Evolutionary conservation across 2,113 vertebrate species (phyloP).

Genomic region (Tretioscincus oriximinensis): DNA sequence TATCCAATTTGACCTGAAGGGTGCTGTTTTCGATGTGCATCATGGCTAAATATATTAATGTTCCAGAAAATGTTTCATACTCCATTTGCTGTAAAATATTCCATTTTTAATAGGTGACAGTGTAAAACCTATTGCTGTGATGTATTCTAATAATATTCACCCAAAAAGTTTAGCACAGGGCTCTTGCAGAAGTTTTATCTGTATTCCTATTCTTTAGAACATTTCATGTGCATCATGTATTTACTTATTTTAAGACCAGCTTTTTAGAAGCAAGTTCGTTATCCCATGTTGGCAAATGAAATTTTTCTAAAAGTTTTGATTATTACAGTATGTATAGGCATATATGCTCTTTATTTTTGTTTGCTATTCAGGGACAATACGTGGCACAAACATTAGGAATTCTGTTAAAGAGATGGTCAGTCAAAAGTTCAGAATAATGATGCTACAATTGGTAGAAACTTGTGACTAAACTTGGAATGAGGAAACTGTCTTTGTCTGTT

Average conservation of each 20-base stretch:
- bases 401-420: no score
- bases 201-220: not conserved
- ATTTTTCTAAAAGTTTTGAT: not conserved
- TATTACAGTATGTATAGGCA: no score
- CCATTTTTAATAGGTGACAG: conserved; percentile 28
- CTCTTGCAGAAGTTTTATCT: conserved; percentile 4
- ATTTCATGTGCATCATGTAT: not conserved
- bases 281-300: not conserved
- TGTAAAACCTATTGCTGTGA: conserved; percentile 15
- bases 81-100: conserved; percentile 40
- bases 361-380: no score
- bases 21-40: conserved; percentile 29
- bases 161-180: not conserved
- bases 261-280: not conserved
- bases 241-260: not conserved
- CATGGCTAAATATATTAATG: conserved; percentile 54
- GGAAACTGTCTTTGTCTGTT: no score
- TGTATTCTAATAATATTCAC: not conserved
- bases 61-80: conserved; percentile 29
- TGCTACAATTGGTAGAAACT: no score
- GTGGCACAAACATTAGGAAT: no score
- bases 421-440: no score
- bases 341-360: not conserved
- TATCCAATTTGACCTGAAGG: conserved; percentile 54
- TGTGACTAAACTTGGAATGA: no score